phyloP scores from a whole-genome alignment of 2,113 vertebrate genomes.

The Globicephala melas region DNA sequence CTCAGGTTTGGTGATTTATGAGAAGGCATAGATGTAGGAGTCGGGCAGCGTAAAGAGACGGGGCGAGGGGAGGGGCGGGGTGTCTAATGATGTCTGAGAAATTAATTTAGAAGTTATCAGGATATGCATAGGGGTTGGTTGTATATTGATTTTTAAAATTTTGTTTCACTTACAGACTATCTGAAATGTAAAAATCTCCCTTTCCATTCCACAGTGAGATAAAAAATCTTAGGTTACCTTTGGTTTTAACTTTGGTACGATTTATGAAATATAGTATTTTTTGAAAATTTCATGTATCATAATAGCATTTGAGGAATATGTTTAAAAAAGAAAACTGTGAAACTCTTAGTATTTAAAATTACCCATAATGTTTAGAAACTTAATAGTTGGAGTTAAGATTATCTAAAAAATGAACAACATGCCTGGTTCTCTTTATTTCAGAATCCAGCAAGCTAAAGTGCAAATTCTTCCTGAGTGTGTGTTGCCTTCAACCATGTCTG shows the following conservation, averaged over 20 bases:
- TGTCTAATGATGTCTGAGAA: not conserved
- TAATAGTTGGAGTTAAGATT: not conserved
- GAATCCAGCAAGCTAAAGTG: constrained; percentile 96
- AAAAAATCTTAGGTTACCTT: not conserved
- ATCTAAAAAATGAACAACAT: not conserved
- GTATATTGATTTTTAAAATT: not conserved
- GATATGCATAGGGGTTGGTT: not conserved
- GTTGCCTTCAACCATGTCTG: constrained; percentile 91
- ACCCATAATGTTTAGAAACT: not conserved
- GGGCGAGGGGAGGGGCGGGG: not conserved
- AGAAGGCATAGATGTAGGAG: not conserved
- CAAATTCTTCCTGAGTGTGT: constrained; percentile 96
- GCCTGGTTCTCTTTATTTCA: constrained; percentile 76
- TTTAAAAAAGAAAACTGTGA: not conserved
- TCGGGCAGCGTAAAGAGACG: too few species aligned
- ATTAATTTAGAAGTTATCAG: not conserved
- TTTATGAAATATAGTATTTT: not conserved
- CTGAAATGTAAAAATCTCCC: not conserved
- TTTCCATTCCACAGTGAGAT: not conserved
- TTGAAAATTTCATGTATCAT: not conserved
- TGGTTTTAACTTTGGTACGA: not conserved
- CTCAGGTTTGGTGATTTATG: not conserved
- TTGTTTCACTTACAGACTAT: not conserved
- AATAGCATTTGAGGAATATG: not conserved
- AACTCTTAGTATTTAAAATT: not conserved